Percentiles rank a stretch among this genome's conserved stretches.
These are phyloP conservation scores for Graptemys geographica DNA, from an alignment of 2,797 vertebrate genomes.

Conservation along the genomic window DNA sequence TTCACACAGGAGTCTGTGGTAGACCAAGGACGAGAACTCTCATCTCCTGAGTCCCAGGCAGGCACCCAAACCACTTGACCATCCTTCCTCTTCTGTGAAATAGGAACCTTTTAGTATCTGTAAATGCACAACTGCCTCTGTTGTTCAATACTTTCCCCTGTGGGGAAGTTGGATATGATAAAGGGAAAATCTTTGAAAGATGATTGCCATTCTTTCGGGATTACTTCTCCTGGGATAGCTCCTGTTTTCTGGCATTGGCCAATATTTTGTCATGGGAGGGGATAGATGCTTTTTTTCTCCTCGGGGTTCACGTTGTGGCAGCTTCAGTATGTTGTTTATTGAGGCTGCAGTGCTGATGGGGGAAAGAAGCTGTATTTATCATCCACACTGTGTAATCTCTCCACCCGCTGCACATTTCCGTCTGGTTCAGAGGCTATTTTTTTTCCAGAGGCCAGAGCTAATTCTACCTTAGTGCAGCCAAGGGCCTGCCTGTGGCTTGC, in stretches of 20 bases:
- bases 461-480: neutral
- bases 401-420: neutral
- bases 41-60: no score
- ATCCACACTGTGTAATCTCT: neutral
- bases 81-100: neutral
- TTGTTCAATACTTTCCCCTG: neutral
- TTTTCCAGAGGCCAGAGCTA: neutral
- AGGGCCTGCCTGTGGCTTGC: no score
- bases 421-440: neutral
- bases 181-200: neutral
- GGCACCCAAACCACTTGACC: no score
- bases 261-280: neutral
- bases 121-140: neutral
- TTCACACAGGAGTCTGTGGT: no score
- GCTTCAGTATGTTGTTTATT: neutral
- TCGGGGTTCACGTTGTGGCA: accelerated
- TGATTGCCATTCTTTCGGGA: neutral
- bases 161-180: neutral
- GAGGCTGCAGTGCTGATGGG: neutral
- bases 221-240: neutral
- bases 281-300: neutral
- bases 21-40: no score
- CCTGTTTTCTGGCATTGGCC: neutral
- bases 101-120: neutral
- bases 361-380: neutral